Percentiles rank a stretch among this genome's conserved stretches.
These are phyloP conservation scores for Cerastis rubricosa DNA, from an alignment of 2,888 invertebrate species.

Conservation along the genomic window DNA sequence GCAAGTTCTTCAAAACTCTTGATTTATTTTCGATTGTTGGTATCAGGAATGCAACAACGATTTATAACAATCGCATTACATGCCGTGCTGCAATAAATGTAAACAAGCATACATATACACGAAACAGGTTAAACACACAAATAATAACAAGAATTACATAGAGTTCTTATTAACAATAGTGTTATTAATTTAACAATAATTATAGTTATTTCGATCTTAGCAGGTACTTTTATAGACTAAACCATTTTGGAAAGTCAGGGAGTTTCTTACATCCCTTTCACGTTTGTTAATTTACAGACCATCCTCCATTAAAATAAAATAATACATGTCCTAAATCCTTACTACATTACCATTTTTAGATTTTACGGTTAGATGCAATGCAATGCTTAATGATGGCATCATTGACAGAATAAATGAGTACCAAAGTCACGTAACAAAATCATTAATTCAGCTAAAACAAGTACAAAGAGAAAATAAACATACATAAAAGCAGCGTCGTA, in stretches of 20 bases:
- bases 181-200: neutral
- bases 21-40: slow-evolving; percentile 35
- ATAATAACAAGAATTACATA: neutral
- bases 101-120: slow-evolving; percentile 3
- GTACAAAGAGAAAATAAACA: slow-evolving; percentile 46
- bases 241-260: neutral
- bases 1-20: slow-evolving; percentile 32
- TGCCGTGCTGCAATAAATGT: slow-evolving; percentile 20
- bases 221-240: neutral
- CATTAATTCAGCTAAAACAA: slow-evolving; percentile 27
- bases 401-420: neutral
- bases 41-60: slow-evolving; percentile 22
- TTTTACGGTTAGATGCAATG: neutral
- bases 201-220: slow-evolving; percentile 7
- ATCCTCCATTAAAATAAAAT: neutral
- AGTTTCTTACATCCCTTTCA: neutral
- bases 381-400: neutral
- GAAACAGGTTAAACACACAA: slow-evolving; percentile 28
- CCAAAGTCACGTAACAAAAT: slow-evolving; percentile 9
- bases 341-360: neutral
- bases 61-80: slow-evolving; percentile 30
- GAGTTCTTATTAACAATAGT: neutral
- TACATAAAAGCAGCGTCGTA: slow-evolving; percentile 61
- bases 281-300: neutral
- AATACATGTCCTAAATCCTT: neutral